Evolutionary conservation across 2,888 invertebrate genomes (phyloP), one percentile per base, ranked within the genome.

Genomic region (Brachylomia viminalis): DNA sequence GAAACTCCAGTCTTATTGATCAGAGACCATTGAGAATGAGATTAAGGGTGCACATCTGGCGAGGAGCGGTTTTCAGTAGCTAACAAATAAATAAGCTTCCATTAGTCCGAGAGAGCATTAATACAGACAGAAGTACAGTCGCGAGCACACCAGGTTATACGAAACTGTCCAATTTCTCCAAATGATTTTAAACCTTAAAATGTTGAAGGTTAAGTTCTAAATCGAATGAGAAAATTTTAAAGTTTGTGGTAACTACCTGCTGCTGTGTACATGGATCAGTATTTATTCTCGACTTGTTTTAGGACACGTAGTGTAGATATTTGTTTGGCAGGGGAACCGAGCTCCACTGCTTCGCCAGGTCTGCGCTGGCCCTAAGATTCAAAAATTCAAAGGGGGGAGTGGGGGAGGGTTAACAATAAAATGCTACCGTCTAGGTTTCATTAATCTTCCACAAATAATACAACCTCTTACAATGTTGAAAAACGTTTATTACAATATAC

Each of bases 401-500:
- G 13, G 8, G 27, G 56, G 8, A 15, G 56, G 15, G 2, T 17
- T 58, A 17, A 58, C 58, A 58, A 17, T 58, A 17, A 30, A 30
- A 17, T 58, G 30, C 8, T 30, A 58, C 20, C 5, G 20, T 30
- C 20, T 42, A 68, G 20, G 20, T 42, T 42, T 42, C 13, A 52
- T 17, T 61, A 45, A 27, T 4, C 23, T 33, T 47, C 8, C 30
- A 49, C 6, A 72, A 58, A 20, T 0, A 72, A 74, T 10, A 72
- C n/a, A 33, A 62, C 1, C 0, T 33, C 27, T n/a, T 52, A 33
- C 11, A 17, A 66, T 13, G 2, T 73, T 61, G 13, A 52, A 52
- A 58, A 59, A 66, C 38, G 2, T 82, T 70, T 74, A 79, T 58
- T 83, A 2, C 23, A 2, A 2, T 42, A 30, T 0, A 65, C 45